Base-by-base conservation (phyloP, 2,797 vertebrate genomes). In the Esox lucius region DNA sequence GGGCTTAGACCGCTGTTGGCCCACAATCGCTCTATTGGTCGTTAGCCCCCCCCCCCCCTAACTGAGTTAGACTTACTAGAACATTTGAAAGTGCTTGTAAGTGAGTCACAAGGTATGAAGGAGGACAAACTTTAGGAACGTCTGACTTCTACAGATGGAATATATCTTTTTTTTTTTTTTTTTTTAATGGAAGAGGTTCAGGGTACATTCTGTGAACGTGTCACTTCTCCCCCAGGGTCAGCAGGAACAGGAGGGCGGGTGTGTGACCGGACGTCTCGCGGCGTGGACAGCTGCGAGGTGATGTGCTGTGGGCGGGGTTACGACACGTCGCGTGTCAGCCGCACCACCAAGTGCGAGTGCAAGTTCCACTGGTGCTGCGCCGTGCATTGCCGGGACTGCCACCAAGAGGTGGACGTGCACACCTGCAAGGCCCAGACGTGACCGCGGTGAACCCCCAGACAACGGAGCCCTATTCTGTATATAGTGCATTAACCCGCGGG, bases 311-410 rank as follows among this genome's bases (percentile, higher is more conserved):
- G 96, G 8, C 94, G 97, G 13, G 97, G 97, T 76, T 97, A 98
- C 0, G 96, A 99, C 91, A 98, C 97, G 0, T 92, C 96, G 1
- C 94, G 92, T 0, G 80, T 98, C 84, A 96, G 95, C 83, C 94
- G 91, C 35, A 95, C 95, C 90, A 94, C 94, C 17, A 96, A 98
- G 81, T 99, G 97, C 0, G 97, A 97, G 91, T 99, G 97, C 87
- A 98, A 97, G 81, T 99, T 99, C 91, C 97, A 98, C 83, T 98
- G 97, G 97, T 98, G 96, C 72, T 99, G 97, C 17, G 94, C 96
- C 0, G 97, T 99, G 84, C 95, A 87, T 89, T 99, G 97, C 91
- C 94, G 95, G 64, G 97, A 98, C 93, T 98, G 97, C 83, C 93
- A 96, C 3, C 96, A 96, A 66, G 94, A 94, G 88, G 91, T 97